A percentile compares a stretch with the other conserved stretches of the same genome.
These are phyloP conservation scores for Pissodes strobi DNA, from an alignment of 1,140 invertebrate genomes.

Conservation along the genomic window DNA sequence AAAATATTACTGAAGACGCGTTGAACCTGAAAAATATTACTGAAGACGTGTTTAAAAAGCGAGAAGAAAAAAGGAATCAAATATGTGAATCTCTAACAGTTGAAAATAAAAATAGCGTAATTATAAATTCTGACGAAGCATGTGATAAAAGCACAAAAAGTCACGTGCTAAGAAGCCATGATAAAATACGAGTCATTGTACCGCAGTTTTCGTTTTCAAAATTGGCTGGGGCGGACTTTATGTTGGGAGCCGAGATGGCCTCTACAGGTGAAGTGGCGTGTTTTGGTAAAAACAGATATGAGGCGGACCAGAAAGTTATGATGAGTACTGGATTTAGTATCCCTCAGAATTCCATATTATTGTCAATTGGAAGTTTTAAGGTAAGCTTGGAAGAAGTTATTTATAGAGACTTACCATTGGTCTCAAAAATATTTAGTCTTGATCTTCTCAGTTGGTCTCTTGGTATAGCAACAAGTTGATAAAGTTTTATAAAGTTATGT, in stretches of 20 bases:
- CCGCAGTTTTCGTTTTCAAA: slow-evolving; percentile 98
- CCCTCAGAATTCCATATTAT: too few species aligned
- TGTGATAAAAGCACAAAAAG: too few species aligned
- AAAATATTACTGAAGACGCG: slow-evolving; percentile 65
- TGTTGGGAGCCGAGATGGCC: slow-evolving; percentile 98
- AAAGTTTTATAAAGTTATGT: too few species aligned
- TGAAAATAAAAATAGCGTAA: slow-evolving; percentile 39
- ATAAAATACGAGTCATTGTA: slow-evolving; percentile 94
- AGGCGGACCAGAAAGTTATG: too few species aligned
- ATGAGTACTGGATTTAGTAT: too few species aligned
- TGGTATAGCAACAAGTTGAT: too few species aligned
- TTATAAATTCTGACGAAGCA: too few species aligned
- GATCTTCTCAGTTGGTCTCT: too few species aligned
- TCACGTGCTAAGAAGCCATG: slow-evolving; percentile 81
- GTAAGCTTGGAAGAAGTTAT: not conserved
- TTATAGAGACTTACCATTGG: too few species aligned
- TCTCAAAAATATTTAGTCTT: too few species aligned
- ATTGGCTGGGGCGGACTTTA: slow-evolving; percentile 94
- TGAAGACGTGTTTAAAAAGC: slow-evolving; percentile 77
- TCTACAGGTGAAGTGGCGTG: slow-evolving; percentile 97
- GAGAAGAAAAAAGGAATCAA: slow-evolving; percentile 68
- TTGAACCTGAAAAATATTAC: slow-evolving; percentile 70
- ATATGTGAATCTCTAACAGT: slow-evolving; percentile 62
- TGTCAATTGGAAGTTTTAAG: too few species aligned
- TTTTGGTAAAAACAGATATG: too few species aligned